Evolutionary conservation across 2,113 vertebrate species (phyloP).

Genomic region (Panurus biarmicus): DNA sequence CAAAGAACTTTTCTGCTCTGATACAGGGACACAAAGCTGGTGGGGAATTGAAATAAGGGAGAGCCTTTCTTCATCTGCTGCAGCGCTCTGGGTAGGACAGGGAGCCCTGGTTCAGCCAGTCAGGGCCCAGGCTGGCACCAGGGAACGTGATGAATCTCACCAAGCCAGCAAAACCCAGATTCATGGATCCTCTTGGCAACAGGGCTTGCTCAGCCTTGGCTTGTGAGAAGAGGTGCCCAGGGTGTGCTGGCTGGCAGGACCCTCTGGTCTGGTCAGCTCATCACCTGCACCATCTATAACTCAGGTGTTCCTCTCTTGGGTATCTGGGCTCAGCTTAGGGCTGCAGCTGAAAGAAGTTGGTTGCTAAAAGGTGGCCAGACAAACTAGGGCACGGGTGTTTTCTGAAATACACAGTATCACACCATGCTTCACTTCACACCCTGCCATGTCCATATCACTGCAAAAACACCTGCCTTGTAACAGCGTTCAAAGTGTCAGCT

Average conservation of each 20-base stretch:
- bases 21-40: background rate
- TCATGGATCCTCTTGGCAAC: background rate
- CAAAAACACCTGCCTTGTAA: background rate
- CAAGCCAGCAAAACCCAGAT: background rate
- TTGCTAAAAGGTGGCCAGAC: background rate
- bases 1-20: background rate
- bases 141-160: background rate
- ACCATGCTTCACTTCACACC: background rate
- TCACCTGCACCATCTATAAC: background rate
- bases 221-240: background rate
- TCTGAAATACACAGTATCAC: background rate
- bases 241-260: background rate
- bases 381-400: background rate
- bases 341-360: background rate
- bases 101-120: background rate
- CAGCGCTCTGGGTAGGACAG: background rate
- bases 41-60: background rate
- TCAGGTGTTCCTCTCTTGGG: background rate
- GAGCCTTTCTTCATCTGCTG: background rate
- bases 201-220: background rate
- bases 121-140: background rate
- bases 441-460: background rate
- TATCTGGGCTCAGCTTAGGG: background rate
- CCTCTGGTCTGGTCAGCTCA: background rate
- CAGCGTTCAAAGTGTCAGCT: background rate